Evolutionary conservation across 1,140 invertebrate genomes (phyloP).

Genomic region (Thaumetopoea pityocampa): DNA sequence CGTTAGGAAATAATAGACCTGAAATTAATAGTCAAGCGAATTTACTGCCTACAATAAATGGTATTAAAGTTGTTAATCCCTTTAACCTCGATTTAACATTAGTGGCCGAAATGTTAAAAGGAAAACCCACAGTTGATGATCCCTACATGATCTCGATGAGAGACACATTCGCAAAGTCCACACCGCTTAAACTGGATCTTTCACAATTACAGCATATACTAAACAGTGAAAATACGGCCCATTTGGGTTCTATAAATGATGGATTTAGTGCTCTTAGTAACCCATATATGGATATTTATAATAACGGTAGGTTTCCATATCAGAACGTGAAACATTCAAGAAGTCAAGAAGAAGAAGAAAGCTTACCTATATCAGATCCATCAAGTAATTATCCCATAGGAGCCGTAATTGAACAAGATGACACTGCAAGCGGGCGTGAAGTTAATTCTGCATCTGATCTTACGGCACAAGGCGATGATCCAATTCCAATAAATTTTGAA

Average conservation of each 20-base stretch:
- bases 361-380: conserved; percentile 57
- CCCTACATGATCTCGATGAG: conserved; percentile 42
- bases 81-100: conserved; percentile 70
- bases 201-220: conserved; percentile 58
- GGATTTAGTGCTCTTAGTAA: conserved; percentile 34
- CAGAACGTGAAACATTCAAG: conserved; percentile 65
- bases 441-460: conserved; percentile 29
- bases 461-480: conserved; percentile 36
- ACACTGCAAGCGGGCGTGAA: conserved; percentile 38
- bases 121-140: conserved; percentile 56
- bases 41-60: conserved; percentile 62
- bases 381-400: conserved; percentile 67
- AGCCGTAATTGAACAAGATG: conserved; percentile 65
- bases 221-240: conserved; percentile 52
- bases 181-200: conserved; percentile 58
- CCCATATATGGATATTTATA: conserved; percentile 54
- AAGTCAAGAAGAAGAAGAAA: conserved; percentile 67
- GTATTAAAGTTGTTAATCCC: conserved; percentile 67
- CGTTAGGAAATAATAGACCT: conserved; percentile 39
- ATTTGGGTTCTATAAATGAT: conserved; percentile 29
- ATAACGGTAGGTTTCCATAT: conserved; percentile 41
- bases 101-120: conserved; percentile 69
- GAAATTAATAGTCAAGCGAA: conserved; percentile 48
- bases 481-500: conserved; percentile 28
- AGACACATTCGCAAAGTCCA: conserved; percentile 47